Conservation (phyloP, 2,888 invertebrate genomes). For the Sarcophaga carnaria region DNA sequence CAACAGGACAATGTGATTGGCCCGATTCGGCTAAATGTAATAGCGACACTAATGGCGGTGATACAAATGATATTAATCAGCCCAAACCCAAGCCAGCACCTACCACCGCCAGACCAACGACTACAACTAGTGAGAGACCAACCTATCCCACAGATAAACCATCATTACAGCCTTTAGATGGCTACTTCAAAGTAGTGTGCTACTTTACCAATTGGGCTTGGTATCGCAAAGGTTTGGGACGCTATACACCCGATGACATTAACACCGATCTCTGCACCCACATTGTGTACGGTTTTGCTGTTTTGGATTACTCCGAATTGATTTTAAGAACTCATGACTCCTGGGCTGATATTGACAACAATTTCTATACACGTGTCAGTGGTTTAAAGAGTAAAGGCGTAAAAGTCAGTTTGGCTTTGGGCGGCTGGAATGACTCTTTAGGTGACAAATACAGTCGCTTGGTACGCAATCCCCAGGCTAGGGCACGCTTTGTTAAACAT, state of each 20-base stretch:
- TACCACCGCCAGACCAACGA: slow-evolving; percentile 73
- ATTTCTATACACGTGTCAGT: slow-evolving; percentile 92
- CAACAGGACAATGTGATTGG: slow-evolving; percentile 88
- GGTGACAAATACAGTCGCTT: slow-evolving; percentile 94
- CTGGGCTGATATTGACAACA: slow-evolving; percentile 94
- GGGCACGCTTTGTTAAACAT: slow-evolving; percentile 89
- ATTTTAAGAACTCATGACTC: slow-evolving; percentile 92
- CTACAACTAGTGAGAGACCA: slow-evolving; percentile 76
- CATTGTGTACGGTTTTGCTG: slow-evolving; percentile 96
- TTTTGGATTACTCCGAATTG: slow-evolving; percentile 91
- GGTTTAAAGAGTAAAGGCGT: slow-evolving; percentile 89
- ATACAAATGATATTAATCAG: slow-evolving; percentile 63
- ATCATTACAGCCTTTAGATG: slow-evolving; percentile 83
- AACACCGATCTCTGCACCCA: slow-evolving; percentile 95
- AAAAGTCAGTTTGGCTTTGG: slow-evolving; percentile 93
- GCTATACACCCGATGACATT: slow-evolving; percentile 92
- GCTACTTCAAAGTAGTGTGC: slow-evolving; percentile 91
- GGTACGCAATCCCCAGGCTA: slow-evolving; percentile 88
- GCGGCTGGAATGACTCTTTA: slow-evolving; percentile 97
- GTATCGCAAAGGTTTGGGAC: slow-evolving; percentile 91
- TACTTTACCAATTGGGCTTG: slow-evolving; percentile 98
- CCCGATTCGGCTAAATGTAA: slow-evolving; percentile 86
- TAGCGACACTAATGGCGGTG: slow-evolving; percentile 59
- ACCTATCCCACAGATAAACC: slow-evolving; percentile 78
- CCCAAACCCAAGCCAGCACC: slow-evolving; percentile 74